phyloP scores from a whole-genome alignment of 2,113 vertebrate genomes.

The Corythornis cristatus region DNA sequence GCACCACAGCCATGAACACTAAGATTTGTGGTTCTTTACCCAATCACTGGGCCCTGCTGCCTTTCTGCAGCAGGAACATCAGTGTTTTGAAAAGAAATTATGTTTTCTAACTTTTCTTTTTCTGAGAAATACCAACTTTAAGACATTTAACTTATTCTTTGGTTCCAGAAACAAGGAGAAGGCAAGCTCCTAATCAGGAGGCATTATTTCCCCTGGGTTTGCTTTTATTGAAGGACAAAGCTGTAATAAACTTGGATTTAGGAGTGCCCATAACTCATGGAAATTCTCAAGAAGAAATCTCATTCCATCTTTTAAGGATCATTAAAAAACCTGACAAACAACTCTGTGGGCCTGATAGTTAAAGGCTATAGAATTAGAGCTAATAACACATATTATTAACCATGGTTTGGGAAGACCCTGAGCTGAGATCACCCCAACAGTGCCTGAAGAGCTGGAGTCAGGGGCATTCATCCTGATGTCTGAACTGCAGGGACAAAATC shows the following conservation, averaged over 20 bases:
- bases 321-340: not conserved
- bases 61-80: not conserved
- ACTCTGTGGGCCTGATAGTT: not conserved
- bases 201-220: not conserved
- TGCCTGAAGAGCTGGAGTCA: not conserved
- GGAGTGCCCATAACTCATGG: not conserved
- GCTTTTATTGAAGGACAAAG: not conserved
- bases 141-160: not conserved
- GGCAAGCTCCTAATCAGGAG: not conserved
- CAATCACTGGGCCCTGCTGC: not conserved
- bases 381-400: accelerated
- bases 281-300: not conserved
- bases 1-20: not conserved
- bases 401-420: not conserved
- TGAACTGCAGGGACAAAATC: not conserved
- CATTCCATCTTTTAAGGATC: not conserved
- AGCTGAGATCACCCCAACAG: not conserved
- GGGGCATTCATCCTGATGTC: not conserved
- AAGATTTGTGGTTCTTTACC: not conserved
- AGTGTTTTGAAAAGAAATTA: not conserved
- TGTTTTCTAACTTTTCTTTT: not conserved
- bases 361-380: not conserved
- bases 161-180: not conserved
- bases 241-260: not conserved
- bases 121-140: not conserved